Conservation (phyloP, 1,140 invertebrate genomes). For the Leptinotarsa texana region DNA sequence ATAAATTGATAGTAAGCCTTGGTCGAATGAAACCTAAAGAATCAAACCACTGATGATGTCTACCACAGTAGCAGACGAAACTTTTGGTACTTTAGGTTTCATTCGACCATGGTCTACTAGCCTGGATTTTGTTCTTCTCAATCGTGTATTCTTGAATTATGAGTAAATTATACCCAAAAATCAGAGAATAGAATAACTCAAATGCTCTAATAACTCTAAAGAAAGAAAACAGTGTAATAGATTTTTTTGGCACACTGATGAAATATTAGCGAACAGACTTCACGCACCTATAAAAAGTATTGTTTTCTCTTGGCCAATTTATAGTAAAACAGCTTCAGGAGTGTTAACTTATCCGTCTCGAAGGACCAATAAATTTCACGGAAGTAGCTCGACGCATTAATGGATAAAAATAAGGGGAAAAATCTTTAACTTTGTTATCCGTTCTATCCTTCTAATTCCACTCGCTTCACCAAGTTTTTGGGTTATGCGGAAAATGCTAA, state of each 20-base stretch:
- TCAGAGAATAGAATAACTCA: too few species aligned
- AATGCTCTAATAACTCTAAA: neutral
- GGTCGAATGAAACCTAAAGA: too few species aligned
- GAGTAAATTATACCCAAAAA: too few species aligned
- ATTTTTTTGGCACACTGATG: neutral
- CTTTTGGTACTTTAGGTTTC: too few species aligned
- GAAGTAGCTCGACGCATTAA: slow-evolving; percentile 12
- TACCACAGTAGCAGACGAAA: too few species aligned
- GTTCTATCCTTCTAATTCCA: slow-evolving; percentile 3
- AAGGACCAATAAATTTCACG: slow-evolving; percentile 12
- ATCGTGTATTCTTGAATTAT: too few species aligned
- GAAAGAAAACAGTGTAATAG: neutral
- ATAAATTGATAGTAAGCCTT: too few species aligned
- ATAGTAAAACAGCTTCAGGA: slow-evolving; percentile 14
- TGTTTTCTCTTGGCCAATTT: slow-evolving; percentile 1
- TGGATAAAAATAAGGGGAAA: slow-evolving; percentile 15
- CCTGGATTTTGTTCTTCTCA: too few species aligned
- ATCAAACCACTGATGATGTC: too few species aligned
- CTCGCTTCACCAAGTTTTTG: slow-evolving; percentile 10
- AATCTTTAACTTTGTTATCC: slow-evolving; percentile 15
- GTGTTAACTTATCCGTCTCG: slow-evolving; percentile 16
- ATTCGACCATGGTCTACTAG: too few species aligned
- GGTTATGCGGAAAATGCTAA: slow-evolving; percentile 9
- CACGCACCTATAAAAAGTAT: slow-evolving; percentile 8
- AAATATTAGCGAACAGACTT: neutral